Base-by-base conservation (phyloP, 1,140 invertebrate species). In the Heliconius eleuchia region DNA sequence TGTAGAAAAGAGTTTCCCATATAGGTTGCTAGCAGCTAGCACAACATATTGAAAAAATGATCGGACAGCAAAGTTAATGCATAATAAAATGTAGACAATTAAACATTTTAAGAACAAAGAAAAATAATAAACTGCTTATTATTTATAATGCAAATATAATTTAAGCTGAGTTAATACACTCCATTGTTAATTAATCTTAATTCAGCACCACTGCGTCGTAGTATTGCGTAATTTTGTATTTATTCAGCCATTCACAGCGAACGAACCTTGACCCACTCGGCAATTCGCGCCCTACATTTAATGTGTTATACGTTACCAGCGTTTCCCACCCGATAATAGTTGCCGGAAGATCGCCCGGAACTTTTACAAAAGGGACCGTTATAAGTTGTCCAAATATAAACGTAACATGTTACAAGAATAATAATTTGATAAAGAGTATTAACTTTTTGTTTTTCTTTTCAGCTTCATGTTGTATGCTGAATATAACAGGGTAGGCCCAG, bases 351-450 rank as follows among this genome's bases (percentile, higher is more conserved):
- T 77, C 76, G 83, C 79, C 90, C 88, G 89, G 89, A 92, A 87
- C 84, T 85, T 74, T 82, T 83, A 92, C 89, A 92, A 92, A 37
- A 86, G 86, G 79, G 87, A 88, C 88, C 88, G 88, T 94, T 66
- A 16, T 66, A 27, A 66, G 16, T 66, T 66, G 60, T 27, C 60
- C 60, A 66, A 66, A 30, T 66, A 66, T 66, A 57, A 23, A 57
- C n/a, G 11, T 27, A 13, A 66, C 13, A 66, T 66, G 60, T 66
- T 23, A 60, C n/a, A 60, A 60, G 55, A 60, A 60, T 60, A 52
- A 11, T 60, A 60, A 60, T 60, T 60, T 23, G n/a, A 3, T 27
- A 27, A 27, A 57, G 23, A 19, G 18, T 1, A 52, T 52, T 52
- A 2, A 52, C 7, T 52, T 19, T 5, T 52, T 52, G 50, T 46